Evolutionary conservation across 2,113 vertebrate genomes (phyloP).

Genomic region (Brachypteracias leptosomus): DNA sequence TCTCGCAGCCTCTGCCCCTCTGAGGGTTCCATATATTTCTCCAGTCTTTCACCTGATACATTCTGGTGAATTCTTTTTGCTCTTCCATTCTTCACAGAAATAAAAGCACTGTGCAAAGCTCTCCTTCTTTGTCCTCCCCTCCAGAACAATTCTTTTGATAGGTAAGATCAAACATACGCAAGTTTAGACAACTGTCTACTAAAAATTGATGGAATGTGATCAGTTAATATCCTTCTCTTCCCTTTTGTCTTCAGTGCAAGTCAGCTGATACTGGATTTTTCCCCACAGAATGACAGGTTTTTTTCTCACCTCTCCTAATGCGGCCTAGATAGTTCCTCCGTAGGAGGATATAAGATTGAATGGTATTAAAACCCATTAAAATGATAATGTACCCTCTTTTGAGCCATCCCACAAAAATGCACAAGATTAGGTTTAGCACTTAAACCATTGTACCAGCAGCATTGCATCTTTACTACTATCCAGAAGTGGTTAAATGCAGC

Average conservation of each 20-base stretch:
- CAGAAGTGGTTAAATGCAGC: neutral
- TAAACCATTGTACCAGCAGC: neutral
- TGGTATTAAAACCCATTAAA: neutral
- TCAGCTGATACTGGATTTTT: neutral
- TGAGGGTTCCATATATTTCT: neutral
- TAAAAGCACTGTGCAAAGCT: neutral
- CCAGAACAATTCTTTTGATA: neutral
- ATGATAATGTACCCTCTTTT: neutral
- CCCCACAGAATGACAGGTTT: neutral
- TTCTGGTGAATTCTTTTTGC: neutral
- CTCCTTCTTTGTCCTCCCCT: neutral
- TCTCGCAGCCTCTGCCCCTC: neutral
- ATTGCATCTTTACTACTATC: neutral
- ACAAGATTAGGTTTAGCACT: neutral
- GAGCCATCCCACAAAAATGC: neutral
- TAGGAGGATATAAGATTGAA: neutral
- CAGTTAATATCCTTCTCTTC: neutral
- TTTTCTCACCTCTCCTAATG: neutral
- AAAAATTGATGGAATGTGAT: neutral
- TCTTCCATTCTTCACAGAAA: neutral
- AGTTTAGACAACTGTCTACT: neutral
- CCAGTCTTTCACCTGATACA: rapidly evolving
- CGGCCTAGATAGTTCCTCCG: neutral
- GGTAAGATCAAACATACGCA: neutral
- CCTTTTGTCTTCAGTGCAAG: neutral